Evolutionary conservation across 2,797 vertebrate genomes (phyloP).

Genomic region (Centroberyx gerrardi): DNA sequence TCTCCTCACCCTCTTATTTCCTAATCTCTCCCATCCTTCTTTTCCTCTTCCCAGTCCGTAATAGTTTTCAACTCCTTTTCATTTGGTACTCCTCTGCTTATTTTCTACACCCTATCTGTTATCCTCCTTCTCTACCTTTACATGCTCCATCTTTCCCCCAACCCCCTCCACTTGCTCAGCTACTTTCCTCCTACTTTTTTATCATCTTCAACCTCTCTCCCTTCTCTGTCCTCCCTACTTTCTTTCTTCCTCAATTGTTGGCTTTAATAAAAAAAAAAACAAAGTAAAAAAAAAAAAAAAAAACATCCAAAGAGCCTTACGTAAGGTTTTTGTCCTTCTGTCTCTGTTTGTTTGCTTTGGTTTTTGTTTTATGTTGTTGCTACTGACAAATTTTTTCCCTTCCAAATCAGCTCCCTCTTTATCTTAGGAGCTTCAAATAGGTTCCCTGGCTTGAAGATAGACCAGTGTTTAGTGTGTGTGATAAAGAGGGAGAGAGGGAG

Average conservation of each 20-base stretch:
- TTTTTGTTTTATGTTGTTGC: constrained; percentile 12
- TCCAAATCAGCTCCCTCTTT: constrained; percentile 20
- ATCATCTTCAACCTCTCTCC: neutral
- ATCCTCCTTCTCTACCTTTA: too few species aligned
- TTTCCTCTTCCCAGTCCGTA: too few species aligned
- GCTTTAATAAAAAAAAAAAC: too few species aligned
- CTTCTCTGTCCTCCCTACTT: neutral
- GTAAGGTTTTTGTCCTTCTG: neutral
- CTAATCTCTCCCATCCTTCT: too few species aligned
- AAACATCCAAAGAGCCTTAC: neutral
- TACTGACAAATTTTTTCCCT: neutral
- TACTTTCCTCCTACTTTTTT: too few species aligned
- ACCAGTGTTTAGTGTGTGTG: constrained; percentile 23
- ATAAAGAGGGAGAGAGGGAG: neutral
- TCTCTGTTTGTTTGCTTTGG: neutral
- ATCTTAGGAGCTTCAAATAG: constrained; percentile 24
- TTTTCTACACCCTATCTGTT: too few species aligned
- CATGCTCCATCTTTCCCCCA: too few species aligned
- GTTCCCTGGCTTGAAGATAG: constrained; percentile 8
- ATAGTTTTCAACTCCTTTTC: too few species aligned
- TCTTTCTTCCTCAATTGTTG: neutral
- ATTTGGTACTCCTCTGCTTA: too few species aligned
- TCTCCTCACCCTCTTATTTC: too few species aligned
- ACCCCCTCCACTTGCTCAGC: too few species aligned
- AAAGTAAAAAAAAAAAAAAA: neutral